Evolutionary conservation across 1,140 invertebrate genomes (phyloP).

Genomic region (Drosophila ananassae): DNA sequence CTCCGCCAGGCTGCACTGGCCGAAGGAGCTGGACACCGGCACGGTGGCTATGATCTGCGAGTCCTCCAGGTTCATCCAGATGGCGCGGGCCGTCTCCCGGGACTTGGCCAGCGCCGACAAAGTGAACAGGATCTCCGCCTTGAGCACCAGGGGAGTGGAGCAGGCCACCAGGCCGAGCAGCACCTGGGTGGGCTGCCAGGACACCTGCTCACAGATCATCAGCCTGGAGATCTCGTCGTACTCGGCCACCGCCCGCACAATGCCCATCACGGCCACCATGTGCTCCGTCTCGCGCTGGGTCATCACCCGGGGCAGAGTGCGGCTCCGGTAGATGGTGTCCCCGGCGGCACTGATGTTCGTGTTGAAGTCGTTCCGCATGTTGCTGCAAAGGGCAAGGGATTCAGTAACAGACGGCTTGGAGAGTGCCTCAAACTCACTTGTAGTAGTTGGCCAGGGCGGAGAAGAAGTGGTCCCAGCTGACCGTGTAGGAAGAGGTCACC

Average conservation of each 20-base stretch:
- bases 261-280: slow-evolving; percentile 90
- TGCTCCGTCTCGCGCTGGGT: slow-evolving; percentile 94
- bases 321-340: slow-evolving; percentile 88
- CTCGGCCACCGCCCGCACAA: slow-evolving; percentile 91
- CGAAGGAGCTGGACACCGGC: slow-evolving; percentile 87
- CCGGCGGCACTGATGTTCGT: slow-evolving; percentile 75
- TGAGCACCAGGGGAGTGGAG: slow-evolving; percentile 92
- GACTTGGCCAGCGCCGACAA: slow-evolving; percentile 91
- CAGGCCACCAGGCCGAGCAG: slow-evolving; percentile 94
- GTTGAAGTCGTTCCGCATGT: slow-evolving; percentile 88
- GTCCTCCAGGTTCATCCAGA: slow-evolving; percentile 94
- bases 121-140: slow-evolving; percentile 91
- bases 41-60: slow-evolving; percentile 92
- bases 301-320: slow-evolving; percentile 87
- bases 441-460: slow-evolving; percentile 92
- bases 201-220: slow-evolving; percentile 93
- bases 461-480: slow-evolving; percentile 96
- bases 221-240: slow-evolving; percentile 91
- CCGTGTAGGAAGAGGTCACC: slow-evolving; percentile 84
- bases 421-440: slow-evolving; percentile 76
- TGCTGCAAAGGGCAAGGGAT: slow-evolving; percentile 29
- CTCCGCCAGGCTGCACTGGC: slow-evolving; percentile 83
- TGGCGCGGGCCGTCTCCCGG: slow-evolving; percentile 89
- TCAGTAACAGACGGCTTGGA: too few relatives aligned
- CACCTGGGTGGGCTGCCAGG: slow-evolving; percentile 92